These are phyloP conservation scores for Goniozus legneri DNA, from an alignment of 1,140 invertebrate genomes.

Conservation along the genomic window DNA sequence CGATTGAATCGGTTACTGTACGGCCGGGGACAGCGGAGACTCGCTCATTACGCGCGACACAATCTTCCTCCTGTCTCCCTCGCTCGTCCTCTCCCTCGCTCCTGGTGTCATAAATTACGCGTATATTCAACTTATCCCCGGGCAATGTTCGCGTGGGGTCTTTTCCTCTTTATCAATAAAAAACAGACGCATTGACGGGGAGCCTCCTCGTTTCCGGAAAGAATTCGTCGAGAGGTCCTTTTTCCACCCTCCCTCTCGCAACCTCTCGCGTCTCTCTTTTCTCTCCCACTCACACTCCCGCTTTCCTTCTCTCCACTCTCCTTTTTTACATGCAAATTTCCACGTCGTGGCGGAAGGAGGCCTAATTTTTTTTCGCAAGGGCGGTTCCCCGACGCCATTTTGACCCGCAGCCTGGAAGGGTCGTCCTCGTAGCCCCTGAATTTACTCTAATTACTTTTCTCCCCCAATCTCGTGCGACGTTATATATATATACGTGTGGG, in stretches of 20 bases:
- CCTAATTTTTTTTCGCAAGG: slow-evolving; percentile 45
- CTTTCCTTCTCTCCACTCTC: not conserved
- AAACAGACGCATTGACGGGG: slow-evolving; percentile 25
- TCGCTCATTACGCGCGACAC: no score
- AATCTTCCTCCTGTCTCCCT: not conserved
- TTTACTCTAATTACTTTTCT: slow-evolving; percentile 49
- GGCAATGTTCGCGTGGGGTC: slow-evolving; percentile 13
- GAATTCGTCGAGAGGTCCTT: slow-evolving; percentile 26
- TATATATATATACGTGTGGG: no score
- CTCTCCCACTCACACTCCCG: no score
- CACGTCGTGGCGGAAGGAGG: slow-evolving; percentile 34
- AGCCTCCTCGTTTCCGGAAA: slow-evolving; percentile 27
- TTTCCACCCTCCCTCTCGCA: no score
- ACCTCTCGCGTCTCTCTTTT: no score
- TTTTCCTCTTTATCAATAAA: slow-evolving; percentile 34
- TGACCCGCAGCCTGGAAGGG: slow-evolving; percentile 39
- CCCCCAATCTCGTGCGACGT: no score
- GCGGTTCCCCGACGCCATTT: slow-evolving; percentile 47
- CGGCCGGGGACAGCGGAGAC: no score
- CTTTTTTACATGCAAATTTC: slow-evolving; percentile 40
- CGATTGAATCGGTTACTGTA: no score
- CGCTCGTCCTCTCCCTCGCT: slow-evolving; percentile 21
- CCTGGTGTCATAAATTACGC: slow-evolving; percentile 30
- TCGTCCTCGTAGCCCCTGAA: slow-evolving; percentile 36
- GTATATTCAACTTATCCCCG: no score